phyloP scores from a whole-genome alignment of 2,797 vertebrate species.

The Catostomus latipinnis region DNA sequence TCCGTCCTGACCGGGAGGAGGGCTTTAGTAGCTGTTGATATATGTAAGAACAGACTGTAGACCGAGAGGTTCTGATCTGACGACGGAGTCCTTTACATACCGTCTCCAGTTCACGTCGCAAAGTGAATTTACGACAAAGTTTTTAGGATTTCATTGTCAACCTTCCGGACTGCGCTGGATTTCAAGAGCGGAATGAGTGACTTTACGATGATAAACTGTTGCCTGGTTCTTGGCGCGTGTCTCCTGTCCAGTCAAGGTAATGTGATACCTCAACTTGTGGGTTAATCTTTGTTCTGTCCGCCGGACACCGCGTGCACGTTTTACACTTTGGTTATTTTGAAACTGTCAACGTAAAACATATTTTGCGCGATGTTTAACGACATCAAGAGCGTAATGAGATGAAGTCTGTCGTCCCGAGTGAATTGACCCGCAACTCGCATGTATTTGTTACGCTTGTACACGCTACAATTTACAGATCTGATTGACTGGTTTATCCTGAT shows the following conservation, averaged over 20 bases:
- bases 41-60: constrained; percentile 9
- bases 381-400: no score
- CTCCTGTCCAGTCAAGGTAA: constrained; percentile 73
- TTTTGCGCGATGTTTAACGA: constrained; percentile 3
- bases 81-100: constrained; percentile 59
- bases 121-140: constrained; percentile 44
- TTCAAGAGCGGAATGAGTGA: constrained; percentile 70
- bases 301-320: neutral
- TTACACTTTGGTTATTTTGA: neutral
- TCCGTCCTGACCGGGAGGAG: constrained; percentile 14
- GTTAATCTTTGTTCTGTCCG: neutral
- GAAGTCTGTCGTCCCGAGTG: constrained; percentile 34
- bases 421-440: constrained; percentile 11
- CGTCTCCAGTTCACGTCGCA: neutral
- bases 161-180: constrained; percentile 54
- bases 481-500: neutral
- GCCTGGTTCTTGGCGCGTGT: constrained; percentile 61
- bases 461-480: constrained; percentile 5
- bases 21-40: constrained; percentile 26
- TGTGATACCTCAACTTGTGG: constrained; percentile 30
- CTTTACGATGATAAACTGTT: constrained; percentile 54
- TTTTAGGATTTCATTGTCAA: constrained; percentile 68
- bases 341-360: neutral
- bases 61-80: constrained; percentile 10
- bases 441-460: neutral